A percentile compares a stretch with the other conserved stretches of the same genome.
These are phyloP conservation scores for Acromyrmex charruanus DNA, from an alignment of 1,140 invertebrate species.

Conservation along the genomic window DNA sequence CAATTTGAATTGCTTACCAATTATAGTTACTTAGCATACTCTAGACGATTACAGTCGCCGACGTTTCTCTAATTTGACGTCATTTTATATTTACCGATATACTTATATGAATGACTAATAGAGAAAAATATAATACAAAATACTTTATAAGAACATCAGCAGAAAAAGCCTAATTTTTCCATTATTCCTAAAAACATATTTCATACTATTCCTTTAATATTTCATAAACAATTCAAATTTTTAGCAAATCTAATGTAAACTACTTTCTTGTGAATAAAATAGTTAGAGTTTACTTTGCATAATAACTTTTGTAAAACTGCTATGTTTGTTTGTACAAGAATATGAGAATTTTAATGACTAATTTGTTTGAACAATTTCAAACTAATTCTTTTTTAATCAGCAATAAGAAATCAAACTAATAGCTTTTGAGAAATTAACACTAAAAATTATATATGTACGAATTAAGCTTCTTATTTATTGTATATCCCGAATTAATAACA, in stretches of 20 bases:
- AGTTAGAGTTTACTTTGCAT: not conserved
- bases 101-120: not conserved
- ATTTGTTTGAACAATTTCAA: slow-evolving; percentile 3
- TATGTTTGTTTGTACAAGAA: not conserved
- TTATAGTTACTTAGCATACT: slow-evolving; percentile 27
- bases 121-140: not conserved
- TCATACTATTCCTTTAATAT: not conserved
- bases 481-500: not conserved
- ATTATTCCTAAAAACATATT: not conserved
- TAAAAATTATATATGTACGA: not conserved
- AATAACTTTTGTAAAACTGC: not conserved
- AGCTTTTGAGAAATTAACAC: not conserved
- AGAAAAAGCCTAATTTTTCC: not conserved
- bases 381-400: not conserved
- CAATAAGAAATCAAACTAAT: not conserved
- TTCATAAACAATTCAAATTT: not conserved
- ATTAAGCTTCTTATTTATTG: slow-evolving; percentile 5
- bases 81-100: not conserved
- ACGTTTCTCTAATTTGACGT: not conserved
- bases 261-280: not conserved
- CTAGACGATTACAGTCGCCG: not conserved
- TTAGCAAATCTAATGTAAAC: not conserved
- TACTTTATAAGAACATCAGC: not conserved
- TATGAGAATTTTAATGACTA: not conserved
- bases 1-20: not conserved